These are phyloP conservation scores for Psephotus haematonotus DNA, from an alignment of 2,113 vertebrate species.

Conservation along the genomic window DNA sequence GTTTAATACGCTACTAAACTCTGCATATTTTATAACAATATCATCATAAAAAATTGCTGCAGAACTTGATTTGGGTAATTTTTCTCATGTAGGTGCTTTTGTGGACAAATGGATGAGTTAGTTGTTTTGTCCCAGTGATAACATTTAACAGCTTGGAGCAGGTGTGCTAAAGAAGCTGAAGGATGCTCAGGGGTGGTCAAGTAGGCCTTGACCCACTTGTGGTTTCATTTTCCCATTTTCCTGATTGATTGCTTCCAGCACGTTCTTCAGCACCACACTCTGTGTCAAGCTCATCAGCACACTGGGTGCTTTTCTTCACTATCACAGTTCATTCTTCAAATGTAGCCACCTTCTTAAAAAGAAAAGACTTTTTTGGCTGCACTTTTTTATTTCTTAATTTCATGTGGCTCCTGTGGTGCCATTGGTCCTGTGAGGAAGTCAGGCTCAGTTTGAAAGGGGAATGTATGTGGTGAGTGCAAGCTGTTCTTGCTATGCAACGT, in stretches of 20 bases:
- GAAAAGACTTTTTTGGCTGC: background rate
- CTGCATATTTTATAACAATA: background rate
- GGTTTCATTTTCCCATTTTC: background rate
- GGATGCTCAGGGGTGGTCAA: accelerated
- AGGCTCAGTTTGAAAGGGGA: background rate
- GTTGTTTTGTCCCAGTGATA: background rate
- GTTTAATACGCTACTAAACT: background rate
- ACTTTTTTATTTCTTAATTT: background rate
- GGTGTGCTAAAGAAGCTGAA: background rate
- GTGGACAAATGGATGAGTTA: background rate
- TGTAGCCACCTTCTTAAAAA: background rate
- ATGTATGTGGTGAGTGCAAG: background rate
- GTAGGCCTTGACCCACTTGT: background rate
- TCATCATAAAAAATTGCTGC: background rate
- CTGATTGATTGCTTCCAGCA: accelerated
- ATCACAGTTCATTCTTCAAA: background rate
- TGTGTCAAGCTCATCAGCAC: background rate
- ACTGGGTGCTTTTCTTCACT: background rate
- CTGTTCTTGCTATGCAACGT: background rate
- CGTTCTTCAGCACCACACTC: background rate
- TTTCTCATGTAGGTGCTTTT: background rate
- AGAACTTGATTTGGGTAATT: background rate
- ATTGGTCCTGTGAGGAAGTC: background rate
- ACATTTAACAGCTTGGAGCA: background rate
- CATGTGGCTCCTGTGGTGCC: background rate